A percentile compares a stretch with the other conserved stretches of the same genome.
phyloP scores from a whole-genome alignment of 1,140 invertebrate species.

The Rhizoglyphus robini region DNA sequence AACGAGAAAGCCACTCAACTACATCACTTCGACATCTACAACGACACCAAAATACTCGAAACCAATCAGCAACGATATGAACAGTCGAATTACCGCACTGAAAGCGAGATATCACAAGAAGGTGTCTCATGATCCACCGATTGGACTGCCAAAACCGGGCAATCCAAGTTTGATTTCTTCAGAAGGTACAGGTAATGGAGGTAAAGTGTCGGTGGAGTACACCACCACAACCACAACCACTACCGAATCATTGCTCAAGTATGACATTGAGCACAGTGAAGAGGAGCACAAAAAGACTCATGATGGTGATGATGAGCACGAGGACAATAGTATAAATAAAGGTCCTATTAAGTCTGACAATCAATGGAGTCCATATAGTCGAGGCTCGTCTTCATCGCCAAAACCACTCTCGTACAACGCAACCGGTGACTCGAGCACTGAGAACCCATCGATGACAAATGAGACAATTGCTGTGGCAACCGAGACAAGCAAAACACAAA shows the following conservation, averaged over 20 bases:
- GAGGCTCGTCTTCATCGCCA: no score
- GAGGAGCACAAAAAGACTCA: neutral
- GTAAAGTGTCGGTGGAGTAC: neutral
- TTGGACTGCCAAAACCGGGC: no score
- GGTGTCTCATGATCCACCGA: neutral
- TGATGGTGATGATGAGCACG: neutral
- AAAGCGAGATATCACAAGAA: neutral
- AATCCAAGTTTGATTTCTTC: no score
- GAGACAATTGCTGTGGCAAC: neutral
- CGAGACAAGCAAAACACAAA: neutral
- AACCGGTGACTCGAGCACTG: no score
- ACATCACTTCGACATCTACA: neutral
- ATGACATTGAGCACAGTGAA: neutral
- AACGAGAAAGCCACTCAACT: neutral
- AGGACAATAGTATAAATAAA: neutral
- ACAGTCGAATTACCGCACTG: neutral
- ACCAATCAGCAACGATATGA: neutral
- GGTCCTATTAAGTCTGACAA: no score
- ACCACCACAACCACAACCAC: conserved; percentile 3
- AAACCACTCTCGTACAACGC: no score
- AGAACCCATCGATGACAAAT: no score
- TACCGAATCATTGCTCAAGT: neutral
- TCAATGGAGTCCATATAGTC: no score
- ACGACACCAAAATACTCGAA: neutral
- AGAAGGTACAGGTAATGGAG: no score